Percentiles rank a stretch among this genome's conserved stretches.
Evolutionary conservation across 35 echinoderm and acorn worm genomes (phyloP).

Genomic region (Stichopus chloronotus): DNA sequence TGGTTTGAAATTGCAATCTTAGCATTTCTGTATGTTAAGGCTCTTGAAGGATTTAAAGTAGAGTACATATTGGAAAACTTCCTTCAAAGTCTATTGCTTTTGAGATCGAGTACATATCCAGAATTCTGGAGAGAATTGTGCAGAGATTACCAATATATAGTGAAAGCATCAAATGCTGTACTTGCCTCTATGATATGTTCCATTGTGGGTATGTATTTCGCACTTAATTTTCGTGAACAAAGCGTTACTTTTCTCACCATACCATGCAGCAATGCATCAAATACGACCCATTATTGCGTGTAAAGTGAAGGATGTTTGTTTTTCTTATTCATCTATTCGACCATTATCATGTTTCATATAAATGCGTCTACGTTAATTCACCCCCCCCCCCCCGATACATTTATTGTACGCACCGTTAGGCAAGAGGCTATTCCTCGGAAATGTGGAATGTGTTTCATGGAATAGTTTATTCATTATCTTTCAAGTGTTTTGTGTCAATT

Average conservation of each 20-base stretch:
- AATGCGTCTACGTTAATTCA: too few relatives aligned
- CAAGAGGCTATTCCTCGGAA: too few relatives aligned
- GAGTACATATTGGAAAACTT: not conserved
- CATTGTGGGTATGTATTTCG: not conserved
- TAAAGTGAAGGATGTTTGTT: too few relatives aligned
- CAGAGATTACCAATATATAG: not conserved
- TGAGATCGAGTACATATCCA: not conserved
- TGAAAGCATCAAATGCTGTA: not conserved
- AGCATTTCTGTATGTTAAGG: not conserved
- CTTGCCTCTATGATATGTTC: not conserved
- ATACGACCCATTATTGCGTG: too few relatives aligned
- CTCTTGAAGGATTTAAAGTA: not conserved
- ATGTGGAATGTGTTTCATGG: too few relatives aligned
- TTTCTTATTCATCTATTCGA: too few relatives aligned
- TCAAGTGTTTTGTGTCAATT: too few relatives aligned
- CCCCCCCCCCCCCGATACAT: too few relatives aligned
- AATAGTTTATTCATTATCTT: too few relatives aligned
- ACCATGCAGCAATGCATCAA: not conserved
- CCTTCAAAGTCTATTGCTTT: not conserved
- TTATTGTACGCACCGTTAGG: too few relatives aligned
- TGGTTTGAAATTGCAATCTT: not conserved
- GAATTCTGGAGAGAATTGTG: conserved; percentile 1
- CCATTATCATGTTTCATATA: too few relatives aligned
- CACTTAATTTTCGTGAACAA: not conserved
- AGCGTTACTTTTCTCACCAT: not conserved